Percentiles rank a stretch among this genome's conserved stretches.
phyloP scores from a whole-genome alignment of 1,140 invertebrate genomes.

The Diabrotica undecimpunctata region DNA sequence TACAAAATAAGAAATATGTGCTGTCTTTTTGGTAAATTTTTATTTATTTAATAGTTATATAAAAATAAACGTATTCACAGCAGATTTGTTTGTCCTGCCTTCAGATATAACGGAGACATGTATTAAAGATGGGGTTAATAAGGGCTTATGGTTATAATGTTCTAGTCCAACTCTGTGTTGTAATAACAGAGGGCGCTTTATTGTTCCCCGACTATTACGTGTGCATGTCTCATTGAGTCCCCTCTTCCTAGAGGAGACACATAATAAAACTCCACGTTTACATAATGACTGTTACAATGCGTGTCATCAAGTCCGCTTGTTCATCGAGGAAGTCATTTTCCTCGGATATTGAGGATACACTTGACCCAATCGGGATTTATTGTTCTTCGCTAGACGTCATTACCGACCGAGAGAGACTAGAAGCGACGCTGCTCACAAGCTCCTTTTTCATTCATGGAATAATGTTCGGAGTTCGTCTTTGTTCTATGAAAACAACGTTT shows the following conservation, averaged over 20 bases:
- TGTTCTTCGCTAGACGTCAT: constrained; percentile 26
- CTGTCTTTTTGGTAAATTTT: too few relatives aligned
- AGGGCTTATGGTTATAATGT: background rate
- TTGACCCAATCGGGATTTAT: constrained; percentile 40
- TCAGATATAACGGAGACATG: too few relatives aligned
- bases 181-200: constrained; percentile 13
- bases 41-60: too few relatives aligned
- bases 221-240: constrained; percentile 22
- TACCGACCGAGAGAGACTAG: constrained; percentile 18
- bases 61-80: too few relatives aligned
- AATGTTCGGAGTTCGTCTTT: constrained; percentile 10
- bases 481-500: constrained; percentile 19
- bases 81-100: too few relatives aligned
- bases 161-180: background rate
- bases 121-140: too few relatives aligned
- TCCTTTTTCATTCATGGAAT: constrained; percentile 11
- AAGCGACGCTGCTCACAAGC: constrained; percentile 2
- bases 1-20: too few relatives aligned
- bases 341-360: constrained; percentile 37
- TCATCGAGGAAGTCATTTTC: constrained; percentile 44
- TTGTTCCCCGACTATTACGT: constrained; percentile 17
- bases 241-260: constrained; percentile 19
- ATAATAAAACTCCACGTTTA: constrained; percentile 43
- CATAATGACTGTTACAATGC: constrained; percentile 45
- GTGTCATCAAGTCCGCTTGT: constrained; percentile 44